phyloP scores from a whole-genome alignment of 2,797 vertebrate genomes.

The Limosa lapponica region DNA sequence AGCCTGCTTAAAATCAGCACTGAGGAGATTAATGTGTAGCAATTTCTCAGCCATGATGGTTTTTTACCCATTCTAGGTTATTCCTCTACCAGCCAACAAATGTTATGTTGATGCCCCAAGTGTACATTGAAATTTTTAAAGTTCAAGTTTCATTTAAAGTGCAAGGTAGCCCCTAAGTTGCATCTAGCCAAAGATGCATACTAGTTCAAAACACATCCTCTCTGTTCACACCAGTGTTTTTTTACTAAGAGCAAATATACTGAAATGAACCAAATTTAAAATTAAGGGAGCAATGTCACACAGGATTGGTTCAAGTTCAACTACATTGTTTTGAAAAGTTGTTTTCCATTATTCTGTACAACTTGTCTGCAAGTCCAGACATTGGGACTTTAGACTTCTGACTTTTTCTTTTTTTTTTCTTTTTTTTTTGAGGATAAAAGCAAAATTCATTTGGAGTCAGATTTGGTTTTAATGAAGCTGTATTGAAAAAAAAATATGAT shows the following conservation, averaged over 20 bases:
- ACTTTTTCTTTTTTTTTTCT: not conserved
- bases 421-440: not conserved
- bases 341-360: not conserved
- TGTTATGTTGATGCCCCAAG: not conserved
- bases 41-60: not conserved
- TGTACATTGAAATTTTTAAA: not conserved
- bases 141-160: not conserved
- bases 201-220: not conserved
- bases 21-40: not conserved
- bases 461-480: not conserved
- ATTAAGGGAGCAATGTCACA: not conserved
- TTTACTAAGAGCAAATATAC: not conserved
- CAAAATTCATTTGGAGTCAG: not conserved
- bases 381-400: not conserved
- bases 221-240: not conserved
- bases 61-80: not conserved
- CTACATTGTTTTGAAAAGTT: not conserved
- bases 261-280: not conserved
- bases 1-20: not conserved
- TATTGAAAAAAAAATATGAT: not conserved
- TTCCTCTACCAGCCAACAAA: not conserved
- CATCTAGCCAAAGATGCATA: accelerated
- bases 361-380: not conserved
- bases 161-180: not conserved
- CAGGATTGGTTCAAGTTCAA: not conserved